phyloP scores from a whole-genome alignment of 2,797 vertebrate species.

The Lindbergichthys nudifrons region DNA sequence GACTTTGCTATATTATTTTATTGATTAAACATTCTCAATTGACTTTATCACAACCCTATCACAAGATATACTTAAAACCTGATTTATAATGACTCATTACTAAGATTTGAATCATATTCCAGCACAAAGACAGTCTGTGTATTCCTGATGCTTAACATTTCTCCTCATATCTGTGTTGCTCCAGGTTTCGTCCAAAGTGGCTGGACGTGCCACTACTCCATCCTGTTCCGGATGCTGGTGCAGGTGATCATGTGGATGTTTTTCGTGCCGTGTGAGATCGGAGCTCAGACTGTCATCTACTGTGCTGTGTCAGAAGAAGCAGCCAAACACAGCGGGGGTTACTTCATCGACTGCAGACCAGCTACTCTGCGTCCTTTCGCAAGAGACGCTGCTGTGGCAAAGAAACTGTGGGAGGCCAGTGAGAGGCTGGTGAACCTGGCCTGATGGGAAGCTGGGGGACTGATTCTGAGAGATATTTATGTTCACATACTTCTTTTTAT shows the following conservation, averaged over 20 bases:
- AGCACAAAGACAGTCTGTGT: background rate
- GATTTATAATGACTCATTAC: background rate
- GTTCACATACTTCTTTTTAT: background rate
- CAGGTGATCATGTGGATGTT: constrained; percentile 88
- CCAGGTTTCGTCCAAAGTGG: constrained; percentile 86
- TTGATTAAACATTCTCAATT: background rate
- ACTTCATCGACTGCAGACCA: constrained; percentile 83
- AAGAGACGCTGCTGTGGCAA: constrained; percentile 85
- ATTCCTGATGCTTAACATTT: background rate
- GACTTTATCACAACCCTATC: background rate
- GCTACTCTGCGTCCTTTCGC: constrained; percentile 81
- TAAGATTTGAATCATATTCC: background rate
- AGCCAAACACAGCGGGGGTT: constrained; percentile 79
- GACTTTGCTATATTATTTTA: too few relatives aligned
- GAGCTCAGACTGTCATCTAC: constrained; percentile 86
- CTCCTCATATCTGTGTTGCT: constrained; percentile 9
- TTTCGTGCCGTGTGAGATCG: constrained; percentile 82
- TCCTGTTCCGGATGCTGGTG: constrained; percentile 85
- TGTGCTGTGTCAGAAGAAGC: constrained; percentile 85
- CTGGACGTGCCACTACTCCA: constrained; percentile 85
- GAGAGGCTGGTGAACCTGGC: constrained; percentile 85
- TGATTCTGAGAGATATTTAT: background rate
- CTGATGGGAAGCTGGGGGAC: constrained; percentile 49
- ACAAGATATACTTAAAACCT: background rate
- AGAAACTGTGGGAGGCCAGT: constrained; percentile 89